These are phyloP conservation scores for Aleiodes testaceus DNA, from an alignment of 2,888 invertebrate species.

Conservation along the genomic window DNA sequence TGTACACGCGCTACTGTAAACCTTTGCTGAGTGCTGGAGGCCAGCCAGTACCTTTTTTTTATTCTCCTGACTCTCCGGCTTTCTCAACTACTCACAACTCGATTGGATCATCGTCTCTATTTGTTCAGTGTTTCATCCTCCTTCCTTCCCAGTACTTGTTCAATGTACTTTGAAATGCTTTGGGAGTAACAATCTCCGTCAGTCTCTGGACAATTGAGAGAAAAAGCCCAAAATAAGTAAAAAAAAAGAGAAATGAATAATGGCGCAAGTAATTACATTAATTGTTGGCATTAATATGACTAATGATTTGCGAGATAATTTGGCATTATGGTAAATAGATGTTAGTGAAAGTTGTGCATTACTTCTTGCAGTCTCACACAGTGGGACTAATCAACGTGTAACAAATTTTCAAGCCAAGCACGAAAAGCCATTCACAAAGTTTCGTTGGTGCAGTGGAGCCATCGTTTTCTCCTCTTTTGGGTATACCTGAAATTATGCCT, in stretches of 20 bases:
- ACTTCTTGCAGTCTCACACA: constrained; percentile 1
- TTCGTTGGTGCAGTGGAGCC: background rate
- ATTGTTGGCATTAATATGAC: constrained; percentile 10
- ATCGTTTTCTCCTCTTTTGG: background rate
- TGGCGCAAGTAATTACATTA: background rate
- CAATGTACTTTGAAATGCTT: background rate
- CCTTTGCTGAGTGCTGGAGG: constrained; percentile 28
- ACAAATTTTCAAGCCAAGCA: constrained; percentile 30
- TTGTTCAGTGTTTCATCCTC: constrained; percentile 19
- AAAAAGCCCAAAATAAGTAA: background rate
- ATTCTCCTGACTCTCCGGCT: background rate
- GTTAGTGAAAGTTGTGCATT: constrained; percentile 19
- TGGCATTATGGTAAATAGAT: constrained; percentile 29
- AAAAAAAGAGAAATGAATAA: background rate
- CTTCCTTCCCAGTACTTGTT: background rate
- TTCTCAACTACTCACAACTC: constrained; percentile 31
- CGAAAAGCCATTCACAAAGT: constrained; percentile 23
- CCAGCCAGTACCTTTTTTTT: constrained; percentile 11
- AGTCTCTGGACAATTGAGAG: background rate
- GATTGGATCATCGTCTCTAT: constrained; percentile 38
- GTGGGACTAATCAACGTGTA: constrained; percentile 29
- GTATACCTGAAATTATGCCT: constrained; percentile 15
- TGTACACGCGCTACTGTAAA: constrained; percentile 34
- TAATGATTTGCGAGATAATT: constrained; percentile 9
- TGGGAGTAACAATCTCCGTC: background rate